phyloP scores from a whole-genome alignment of 1,140 invertebrate species.

The Monomorium pharaonis region DNA sequence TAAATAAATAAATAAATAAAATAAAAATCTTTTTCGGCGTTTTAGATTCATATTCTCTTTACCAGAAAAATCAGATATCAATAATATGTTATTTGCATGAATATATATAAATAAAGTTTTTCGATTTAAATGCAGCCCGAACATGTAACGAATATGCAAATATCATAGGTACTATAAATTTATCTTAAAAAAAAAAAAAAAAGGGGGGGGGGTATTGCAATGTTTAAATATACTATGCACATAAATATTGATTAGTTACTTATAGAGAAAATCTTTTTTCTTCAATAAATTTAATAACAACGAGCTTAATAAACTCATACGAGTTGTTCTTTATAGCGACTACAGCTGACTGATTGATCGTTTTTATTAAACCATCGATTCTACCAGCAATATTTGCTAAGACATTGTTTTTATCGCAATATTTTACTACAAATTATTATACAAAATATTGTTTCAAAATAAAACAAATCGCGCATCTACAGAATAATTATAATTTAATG shows the following conservation, averaged over 20 bases:
- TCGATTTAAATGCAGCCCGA: not conserved
- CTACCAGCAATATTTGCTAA: not conserved
- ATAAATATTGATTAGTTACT: conserved; percentile 23
- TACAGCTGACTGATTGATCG: not conserved
- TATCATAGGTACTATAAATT: not conserved
- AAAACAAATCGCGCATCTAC: not conserved
- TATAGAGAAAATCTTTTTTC: not conserved
- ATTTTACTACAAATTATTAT: not conserved
- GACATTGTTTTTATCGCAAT: not conserved
- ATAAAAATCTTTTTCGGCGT: not conserved
- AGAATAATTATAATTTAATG: not conserved
- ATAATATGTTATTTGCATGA: not conserved
- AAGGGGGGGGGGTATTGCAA: too few species aligned
- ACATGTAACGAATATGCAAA: not conserved
- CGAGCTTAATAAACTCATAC: not conserved
- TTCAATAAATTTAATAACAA: not conserved
- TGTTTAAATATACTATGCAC: not conserved
- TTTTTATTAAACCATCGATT: not conserved
- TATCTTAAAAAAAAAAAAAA: not conserved
- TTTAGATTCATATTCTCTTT: not conserved
- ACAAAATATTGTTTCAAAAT: not conserved
- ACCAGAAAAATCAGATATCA: not conserved
- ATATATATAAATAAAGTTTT: conserved; percentile 10
- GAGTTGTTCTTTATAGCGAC: not conserved
- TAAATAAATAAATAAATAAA: not conserved